Percentiles rank a stretch among this genome's conserved stretches.
Conservation (phyloP, 2,797 vertebrate genomes). For the Eulemur mongoz region DNA sequence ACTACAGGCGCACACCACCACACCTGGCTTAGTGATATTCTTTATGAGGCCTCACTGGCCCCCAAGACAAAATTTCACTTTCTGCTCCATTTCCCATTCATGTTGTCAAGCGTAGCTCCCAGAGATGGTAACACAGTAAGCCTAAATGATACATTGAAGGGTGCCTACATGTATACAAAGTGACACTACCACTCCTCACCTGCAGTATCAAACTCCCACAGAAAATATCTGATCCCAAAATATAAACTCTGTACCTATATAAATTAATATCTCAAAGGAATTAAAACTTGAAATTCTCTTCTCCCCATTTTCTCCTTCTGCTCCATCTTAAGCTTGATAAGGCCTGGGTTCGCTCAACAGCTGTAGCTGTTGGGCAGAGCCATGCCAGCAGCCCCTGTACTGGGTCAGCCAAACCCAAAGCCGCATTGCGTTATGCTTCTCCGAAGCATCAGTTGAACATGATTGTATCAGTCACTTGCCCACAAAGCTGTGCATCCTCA, state of each 20-base stretch:
- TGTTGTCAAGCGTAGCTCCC: background rate
- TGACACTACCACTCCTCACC: background rate
- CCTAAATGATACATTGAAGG: background rate
- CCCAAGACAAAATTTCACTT: background rate
- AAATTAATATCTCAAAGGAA: slow-evolving; percentile 4
- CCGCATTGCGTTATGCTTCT: background rate
- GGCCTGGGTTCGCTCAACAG: background rate
- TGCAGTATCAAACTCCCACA: background rate
- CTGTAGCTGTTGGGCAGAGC: background rate
- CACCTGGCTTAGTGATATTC: background rate
- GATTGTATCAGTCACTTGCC: background rate
- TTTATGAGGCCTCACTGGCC: background rate
- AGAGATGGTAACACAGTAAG: background rate
- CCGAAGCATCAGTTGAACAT: background rate
- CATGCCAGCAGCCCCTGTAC: background rate
- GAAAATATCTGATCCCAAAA: background rate
- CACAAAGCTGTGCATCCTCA: background rate
- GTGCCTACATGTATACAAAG: background rate
- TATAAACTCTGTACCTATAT: background rate
- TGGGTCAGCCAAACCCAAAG: background rate
- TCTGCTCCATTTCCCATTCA: background rate
- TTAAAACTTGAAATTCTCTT: background rate
- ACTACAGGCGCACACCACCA: background rate
- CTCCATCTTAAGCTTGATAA: background rate
- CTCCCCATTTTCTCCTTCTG: background rate